Base-by-base conservation (phyloP, 2,888 invertebrate species). In the Pseudoips prasinana region DNA sequence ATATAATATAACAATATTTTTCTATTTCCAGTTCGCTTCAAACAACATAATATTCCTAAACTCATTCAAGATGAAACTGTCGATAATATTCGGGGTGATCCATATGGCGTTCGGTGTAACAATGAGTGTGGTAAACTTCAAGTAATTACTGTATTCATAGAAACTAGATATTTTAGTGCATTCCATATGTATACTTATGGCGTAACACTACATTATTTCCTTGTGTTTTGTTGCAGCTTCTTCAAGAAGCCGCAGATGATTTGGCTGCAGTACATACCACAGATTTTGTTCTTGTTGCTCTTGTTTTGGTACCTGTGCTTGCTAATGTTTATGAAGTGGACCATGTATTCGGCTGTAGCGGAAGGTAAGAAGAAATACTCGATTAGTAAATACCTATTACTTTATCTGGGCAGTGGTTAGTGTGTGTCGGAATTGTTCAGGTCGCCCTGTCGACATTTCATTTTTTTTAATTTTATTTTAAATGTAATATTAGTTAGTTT, bases 81-180 rank as follows among this genome's bases (percentile, higher is more conserved):
- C 94, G 1, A 92, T 94, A 25, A 92, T 94, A 65, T 88, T 94
- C 42, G 94, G 94, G 14, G 92, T 94, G 26, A 73, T 90, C 23
- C 94, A 94, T 72, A 94, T 94, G 94, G 86, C 91, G 59, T 92
- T 94, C 74, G 94, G 94, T 49, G 91, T 94, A 55, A 79, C 90
- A 58, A 89, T 94, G 64, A 91, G 90, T 81, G 87, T 90, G 77
- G 84, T 90, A 76, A 91, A 91, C 84, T 89, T 90, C 82, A 87
- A 84, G 86, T 87, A 88, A 88, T 86, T 87, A 88, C 82, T 82
- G 73, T 83, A 84, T 87, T 87, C 82, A 81, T 86, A 85, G 86
- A 85, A 80, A 73, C 59, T 77, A 76, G 75, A 57, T 53, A 63
- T 53, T 50, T 49, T 77, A 70, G 63, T 57, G 46, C 38, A 46